phyloP scores from a whole-genome alignment of 2,113 vertebrate genomes.

The Malaclemys terrapin region DNA sequence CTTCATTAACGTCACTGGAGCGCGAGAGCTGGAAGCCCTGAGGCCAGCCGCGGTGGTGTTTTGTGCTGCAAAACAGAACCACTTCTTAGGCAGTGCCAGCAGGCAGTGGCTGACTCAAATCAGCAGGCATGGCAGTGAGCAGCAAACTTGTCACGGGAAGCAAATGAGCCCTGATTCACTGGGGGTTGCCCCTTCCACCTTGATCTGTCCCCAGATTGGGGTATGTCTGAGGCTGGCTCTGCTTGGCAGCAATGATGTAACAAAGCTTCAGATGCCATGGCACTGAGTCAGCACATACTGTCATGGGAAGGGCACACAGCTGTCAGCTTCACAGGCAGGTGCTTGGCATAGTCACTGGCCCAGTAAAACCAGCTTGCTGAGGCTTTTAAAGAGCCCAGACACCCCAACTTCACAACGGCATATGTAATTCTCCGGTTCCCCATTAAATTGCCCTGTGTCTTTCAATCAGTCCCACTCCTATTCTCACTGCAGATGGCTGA shows the following conservation, averaged over 20 bases:
- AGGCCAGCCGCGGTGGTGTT: not conserved
- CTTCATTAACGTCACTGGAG: not conserved
- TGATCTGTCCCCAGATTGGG: not conserved
- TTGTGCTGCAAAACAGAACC: not conserved
- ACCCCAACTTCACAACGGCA: not conserved
- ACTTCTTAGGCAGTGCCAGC: not conserved
- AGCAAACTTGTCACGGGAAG: not conserved
- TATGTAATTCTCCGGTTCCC: not conserved
- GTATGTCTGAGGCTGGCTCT: not conserved
- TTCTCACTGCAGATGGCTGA: too few relatives aligned
- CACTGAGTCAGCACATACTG: not conserved
- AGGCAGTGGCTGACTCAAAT: not conserved
- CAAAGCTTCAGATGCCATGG: not conserved
- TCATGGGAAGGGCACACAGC: not conserved
- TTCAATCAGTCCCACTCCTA: not conserved
- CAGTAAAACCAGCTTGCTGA: not conserved
- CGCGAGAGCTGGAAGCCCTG: not conserved
- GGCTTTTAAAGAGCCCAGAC: not conserved
- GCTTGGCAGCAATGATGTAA: not conserved
- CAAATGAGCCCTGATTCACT: not conserved
- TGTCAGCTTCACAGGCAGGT: not conserved
- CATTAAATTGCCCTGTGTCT: not conserved
- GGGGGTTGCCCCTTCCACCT: not conserved
- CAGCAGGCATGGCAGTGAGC: not conserved
- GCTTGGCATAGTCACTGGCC: not conserved